Evolutionary conservation across 2,797 vertebrate genomes (phyloP), one percentile per base, ranked within the genome.

Genomic region (Hapalemur alaotrensis): DNA sequence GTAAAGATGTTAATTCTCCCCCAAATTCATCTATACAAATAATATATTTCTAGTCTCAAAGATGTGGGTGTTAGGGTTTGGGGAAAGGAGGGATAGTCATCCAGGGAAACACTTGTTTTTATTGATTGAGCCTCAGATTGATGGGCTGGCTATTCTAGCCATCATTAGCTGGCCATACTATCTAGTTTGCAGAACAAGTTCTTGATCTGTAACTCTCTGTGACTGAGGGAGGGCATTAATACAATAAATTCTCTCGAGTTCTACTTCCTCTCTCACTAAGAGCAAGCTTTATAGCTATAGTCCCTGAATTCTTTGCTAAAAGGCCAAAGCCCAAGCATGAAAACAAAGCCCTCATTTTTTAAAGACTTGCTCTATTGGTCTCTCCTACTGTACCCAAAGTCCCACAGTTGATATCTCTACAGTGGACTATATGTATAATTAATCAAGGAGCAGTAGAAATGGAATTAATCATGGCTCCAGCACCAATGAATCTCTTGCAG

Each of bases 1-100:
- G 46, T 97, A 81, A 96, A 95, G 50, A 85, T 87, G 93, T 90
- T 90, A 93, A 32, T 75, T 67, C 63, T 81, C 50, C 35, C 80
- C 28, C 35, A 83, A 96, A 96, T 83, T 93, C 86, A 86, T 89
- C 57, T 54, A 13, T 52, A 43, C 20, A 91, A 46, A 92, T 92
- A 97, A 82, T 85, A 12, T 78, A 41, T 89, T 81, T 95, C 65
- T 78, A 92, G 80, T 88, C 30, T 73, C 92, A 89, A 82, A 79
- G 50, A 93, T 79, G 17, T 85, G 69, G n/a, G 81, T 76, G 52
- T 73, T 92, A 43, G 25, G 89, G 25, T 92, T 96, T 65, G 72
- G 48, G 35, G 46, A 76, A 65, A 6, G 23, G 25, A 89, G 20
- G 18, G 12, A 18, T 46, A 11, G 93, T 93, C 76, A 85, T 43